These are phyloP conservation scores for Epicauta chinensis DNA, from an alignment of 1,140 invertebrate species.

Conservation along the genomic window DNA sequence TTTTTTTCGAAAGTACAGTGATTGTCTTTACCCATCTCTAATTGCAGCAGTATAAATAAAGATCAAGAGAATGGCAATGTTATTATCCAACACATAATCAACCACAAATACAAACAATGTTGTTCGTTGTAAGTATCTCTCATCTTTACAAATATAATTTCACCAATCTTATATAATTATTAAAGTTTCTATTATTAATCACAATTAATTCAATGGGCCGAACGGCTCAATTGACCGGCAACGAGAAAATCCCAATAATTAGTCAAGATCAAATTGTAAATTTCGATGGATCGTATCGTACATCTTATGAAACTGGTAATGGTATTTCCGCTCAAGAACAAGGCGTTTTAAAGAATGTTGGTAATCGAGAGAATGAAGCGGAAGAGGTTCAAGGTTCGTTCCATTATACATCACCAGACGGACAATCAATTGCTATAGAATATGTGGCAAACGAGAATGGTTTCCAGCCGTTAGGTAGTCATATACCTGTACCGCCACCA, in stretches of 20 bases:
- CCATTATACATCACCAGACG: conserved; percentile 51
- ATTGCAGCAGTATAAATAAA: conserved; percentile 9
- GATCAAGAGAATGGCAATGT: conserved; percentile 7
- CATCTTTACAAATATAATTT: too few relatives aligned
- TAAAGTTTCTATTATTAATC: too few relatives aligned
- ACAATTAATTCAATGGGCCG: not conserved
- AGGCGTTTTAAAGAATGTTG: conserved; percentile 48
- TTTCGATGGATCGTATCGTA: conserved; percentile 46
- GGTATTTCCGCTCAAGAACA: conserved; percentile 50
- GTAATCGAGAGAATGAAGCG: conserved; percentile 39
- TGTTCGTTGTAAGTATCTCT: too few relatives aligned
- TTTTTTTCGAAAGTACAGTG: too few relatives aligned
- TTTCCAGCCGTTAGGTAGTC: conserved; percentile 48
- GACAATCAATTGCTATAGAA: conserved; percentile 42
- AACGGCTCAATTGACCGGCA: conserved; percentile 14
- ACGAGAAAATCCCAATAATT: conserved; percentile 43
- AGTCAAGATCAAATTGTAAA: conserved; percentile 43
- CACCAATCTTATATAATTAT: too few relatives aligned
- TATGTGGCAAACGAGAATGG: conserved; percentile 53
- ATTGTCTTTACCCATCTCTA: conserved; percentile 6
- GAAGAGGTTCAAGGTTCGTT: conserved; percentile 28
- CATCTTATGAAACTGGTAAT: conserved; percentile 53
- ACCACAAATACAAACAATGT: too few relatives aligned
- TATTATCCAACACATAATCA: conserved; percentile 8
- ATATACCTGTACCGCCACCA: conserved; percentile 48